Base-by-base conservation (phyloP, 1,140 invertebrate genomes). In the Homarus americanus region DNA sequence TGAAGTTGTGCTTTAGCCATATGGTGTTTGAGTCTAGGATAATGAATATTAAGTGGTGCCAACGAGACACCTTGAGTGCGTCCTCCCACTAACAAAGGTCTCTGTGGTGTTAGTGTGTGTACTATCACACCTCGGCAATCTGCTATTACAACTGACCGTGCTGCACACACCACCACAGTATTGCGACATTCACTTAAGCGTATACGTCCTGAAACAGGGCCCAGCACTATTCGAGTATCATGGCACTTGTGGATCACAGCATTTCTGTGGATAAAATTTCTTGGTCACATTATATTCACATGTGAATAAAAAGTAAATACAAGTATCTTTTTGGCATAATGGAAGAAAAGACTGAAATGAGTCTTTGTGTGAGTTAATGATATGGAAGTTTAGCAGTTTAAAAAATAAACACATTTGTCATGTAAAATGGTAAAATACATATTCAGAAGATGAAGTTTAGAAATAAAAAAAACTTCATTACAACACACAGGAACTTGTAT, bases 241-340 rank as follows among this genome's bases (percentile, higher is more conserved):
- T 92, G 92, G 80, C 89, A 91, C 34, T 91, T 91, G 66, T 92
- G 92, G n/a, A 92, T 75, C 44, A 92, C 80, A 44, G 90, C 92
- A 76, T 92, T 82, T 88, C 92, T 92, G 89, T n/a, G 17, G 15
- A 49, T 3, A 38, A 36, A 40, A 72, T 58, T n/a, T 49, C 44
- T 49, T 49, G 44, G 44, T 49, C 15, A 49, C 44, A 49, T n/a
- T n/a, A n/a, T n/a, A n/a, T n/a, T n/a, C n/a, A n/a, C n/a, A n/a
- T n/a, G n/a, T n/a, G n/a, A n/a, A n/a, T n/a, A n/a, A n/a, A n/a
- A n/a, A n/a, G n/a, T n/a, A n/a, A n/a, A n/a, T n/a, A n/a, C n/a
- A n/a, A n/a, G n/a, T n/a, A n/a, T n/a, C n/a, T n/a, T n/a, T n/a
- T n/a, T n/a, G n/a, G n/a, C n/a, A n/a, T n/a, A n/a, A n/a, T n/a